Evolutionary conservation across 1,140 invertebrate genomes (phyloP).

Genomic region (Argopecten irradians): DNA sequence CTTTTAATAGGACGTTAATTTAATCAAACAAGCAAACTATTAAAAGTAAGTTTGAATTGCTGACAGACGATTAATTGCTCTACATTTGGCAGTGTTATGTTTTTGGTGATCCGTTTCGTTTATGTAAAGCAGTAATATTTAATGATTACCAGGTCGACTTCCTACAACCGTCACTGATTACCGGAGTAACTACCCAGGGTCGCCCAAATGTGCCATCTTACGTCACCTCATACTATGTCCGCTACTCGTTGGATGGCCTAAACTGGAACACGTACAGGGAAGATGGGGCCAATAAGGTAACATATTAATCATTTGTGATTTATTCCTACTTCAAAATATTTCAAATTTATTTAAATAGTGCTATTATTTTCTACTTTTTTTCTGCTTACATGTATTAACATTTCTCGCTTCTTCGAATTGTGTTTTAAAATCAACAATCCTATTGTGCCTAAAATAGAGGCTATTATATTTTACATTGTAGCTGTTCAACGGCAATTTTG

Average conservation of each 20-base stretch:
- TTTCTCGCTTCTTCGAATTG: too few relatives aligned
- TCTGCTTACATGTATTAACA: too few relatives aligned
- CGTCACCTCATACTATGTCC: slow-evolving; percentile 85
- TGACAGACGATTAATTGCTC: too few relatives aligned
- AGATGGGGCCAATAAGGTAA: slow-evolving; percentile 78
- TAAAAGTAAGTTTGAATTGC: too few relatives aligned
- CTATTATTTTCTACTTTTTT: background rate
- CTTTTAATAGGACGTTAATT: too few relatives aligned
- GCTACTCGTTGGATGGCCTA: slow-evolving; percentile 85
- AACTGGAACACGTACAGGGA: slow-evolving; percentile 85
- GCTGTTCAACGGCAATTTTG: slow-evolving; percentile 85
- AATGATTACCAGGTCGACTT: slow-evolving; percentile 89
- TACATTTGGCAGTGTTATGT: too few relatives aligned
- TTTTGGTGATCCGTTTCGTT: too few relatives aligned
- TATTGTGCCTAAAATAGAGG: too few relatives aligned
- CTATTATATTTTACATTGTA: slow-evolving; percentile 71
- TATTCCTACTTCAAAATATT: background rate
- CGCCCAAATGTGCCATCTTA: slow-evolving; percentile 77
- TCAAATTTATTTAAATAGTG: background rate
- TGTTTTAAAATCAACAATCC: too few relatives aligned
- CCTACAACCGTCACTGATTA: slow-evolving; percentile 84
- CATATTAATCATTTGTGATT: background rate
- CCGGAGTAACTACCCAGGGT: slow-evolving; percentile 85
- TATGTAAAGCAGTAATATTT: too few relatives aligned
- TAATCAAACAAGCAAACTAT: too few relatives aligned